Base-by-base conservation (phyloP, 1,140 invertebrate genomes). In the Archivesica marissinica region DNA sequence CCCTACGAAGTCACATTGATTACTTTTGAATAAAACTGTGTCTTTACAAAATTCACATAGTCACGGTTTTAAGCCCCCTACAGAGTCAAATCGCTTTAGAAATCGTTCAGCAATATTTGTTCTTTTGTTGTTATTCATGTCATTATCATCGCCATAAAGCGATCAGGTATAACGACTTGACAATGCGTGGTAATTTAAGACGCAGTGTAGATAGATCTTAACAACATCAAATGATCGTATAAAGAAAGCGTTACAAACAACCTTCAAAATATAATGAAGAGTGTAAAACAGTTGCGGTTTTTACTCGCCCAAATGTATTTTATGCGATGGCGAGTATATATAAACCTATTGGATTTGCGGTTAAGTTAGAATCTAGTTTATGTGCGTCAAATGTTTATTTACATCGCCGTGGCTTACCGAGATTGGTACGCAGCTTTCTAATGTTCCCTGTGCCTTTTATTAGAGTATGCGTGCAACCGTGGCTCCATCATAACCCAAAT, bases 21-120 rank as follows among this genome's bases (percentile, higher is more conserved):
- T 59, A 28, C 54, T 59, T 59, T 39, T 68, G 64, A 68, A 72
- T 72, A 30, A 41, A 72, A 50, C 13, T 72, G 66, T 44, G 66
- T 47, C 39, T 72, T 72, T 72, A 72, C 17, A 44, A 72, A 72
- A 72, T 44, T 41, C 66, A 72, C 15, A 72, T 47, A 72, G 66
- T 72, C 66, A 72, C 47, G 66, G 38, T 23, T 41, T 15, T 17
- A 30, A 64, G 11, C 66, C 66, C 66, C 66, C 66, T 72, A 30
- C 66, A 25, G 38, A 1, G 66, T n/a, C 38, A 25, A 47, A 44
- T 44, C 44, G 9, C 66, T 30, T 72, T 50, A 41, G 47, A 44
- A 72, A 72, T 50, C 66, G 20, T 23, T 47, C 44, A 41, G 38
- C 66, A 72, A 47, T 72, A 72, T 72, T 72, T 72, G 44, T 72